Evolutionary conservation across 2,797 vertebrate species (phyloP).

Genomic region (Sylvilagus floridanus): DNA sequence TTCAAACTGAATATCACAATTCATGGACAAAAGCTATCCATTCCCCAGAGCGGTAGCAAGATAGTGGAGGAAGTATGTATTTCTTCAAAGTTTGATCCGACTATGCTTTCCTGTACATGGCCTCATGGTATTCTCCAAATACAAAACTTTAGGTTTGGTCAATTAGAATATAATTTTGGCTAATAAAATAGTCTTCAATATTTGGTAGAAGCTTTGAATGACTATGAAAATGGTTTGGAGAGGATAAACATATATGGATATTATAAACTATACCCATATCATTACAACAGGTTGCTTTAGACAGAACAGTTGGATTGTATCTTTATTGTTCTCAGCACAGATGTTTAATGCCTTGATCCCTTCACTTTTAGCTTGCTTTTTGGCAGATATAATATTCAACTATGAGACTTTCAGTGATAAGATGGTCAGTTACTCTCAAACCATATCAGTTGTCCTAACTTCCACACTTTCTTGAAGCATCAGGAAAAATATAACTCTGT

Average conservation of each 20-base stretch:
- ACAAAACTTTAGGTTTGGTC: not conserved
- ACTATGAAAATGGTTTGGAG: constrained; percentile 24
- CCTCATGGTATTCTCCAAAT: not conserved
- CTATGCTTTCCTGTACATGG: not conserved
- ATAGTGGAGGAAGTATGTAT: accelerated
- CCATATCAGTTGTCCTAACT: not conserved
- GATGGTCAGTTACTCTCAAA: not conserved
- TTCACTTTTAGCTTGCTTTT: not conserved
- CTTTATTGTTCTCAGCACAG: constrained; percentile 33
- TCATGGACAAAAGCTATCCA: not conserved
- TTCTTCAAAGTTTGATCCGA: not conserved
- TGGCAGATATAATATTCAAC: not conserved
- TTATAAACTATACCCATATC: constrained; percentile 36
- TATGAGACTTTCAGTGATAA: not conserved
- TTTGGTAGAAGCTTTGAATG: constrained; percentile 20
- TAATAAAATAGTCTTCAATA: constrained; percentile 6
- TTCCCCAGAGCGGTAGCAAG: not conserved
- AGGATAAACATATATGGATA: not conserved
- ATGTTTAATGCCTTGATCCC: not conserved
- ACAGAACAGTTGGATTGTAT: not conserved
- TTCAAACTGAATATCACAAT: not conserved
- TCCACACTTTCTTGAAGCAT: constrained; percentile 45
- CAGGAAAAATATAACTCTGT: not conserved
- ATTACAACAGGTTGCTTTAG: constrained; percentile 8
- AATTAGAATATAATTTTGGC: constrained; percentile 39